Base-by-base conservation (phyloP, 2,113 vertebrate genomes). In the Leiothrix lutea region DNA sequence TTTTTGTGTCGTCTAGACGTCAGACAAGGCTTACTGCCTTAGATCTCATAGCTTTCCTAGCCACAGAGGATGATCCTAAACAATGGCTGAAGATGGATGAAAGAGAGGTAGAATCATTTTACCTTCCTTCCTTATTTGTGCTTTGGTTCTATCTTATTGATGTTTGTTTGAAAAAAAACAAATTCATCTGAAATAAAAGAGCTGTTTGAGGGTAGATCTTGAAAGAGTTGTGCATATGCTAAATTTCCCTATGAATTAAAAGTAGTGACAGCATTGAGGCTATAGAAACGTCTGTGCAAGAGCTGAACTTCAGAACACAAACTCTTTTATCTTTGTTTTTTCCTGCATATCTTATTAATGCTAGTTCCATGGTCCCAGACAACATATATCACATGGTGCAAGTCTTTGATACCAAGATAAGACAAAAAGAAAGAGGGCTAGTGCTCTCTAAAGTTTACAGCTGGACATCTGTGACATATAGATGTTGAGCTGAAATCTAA, bases 41-140 rank as follows among this genome's bases (percentile, higher is more conserved):
- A 92, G 99, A 99, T 92, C 98, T 99, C 92, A 99, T 99, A 70
- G 99, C 99, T 44, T 99, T 98, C 97, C 97, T 99, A 88, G 99
- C 99, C 85, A 99, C 99, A 3, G 99, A 99, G 92, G 99, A 99
- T 96, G 99, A 99, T 97, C 99, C 99, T 90, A 99, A 99, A 80
- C 99, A 99, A 70, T 99, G 99, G 99, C 98, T 99, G 86, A 99
- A 99, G 96, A 99, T 99, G 98, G 99, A 99, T 69, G 99, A 99
- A 97, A 98, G 98, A 98, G 99, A 99, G 98, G 99, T 99, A 98
- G 94, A 94, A 53, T 60, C 26, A 50, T 91, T 81, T 93, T 61
- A 80, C 85, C 53, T 93, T 64, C 85, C 53, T 93, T 64, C 73
- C 20, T 72, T 82, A 64, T 29, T 92, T 86, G 16, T 72, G 19